Conservation (phyloP, 2,888 invertebrate species). For the Lampropteryx suffumata region DNA sequence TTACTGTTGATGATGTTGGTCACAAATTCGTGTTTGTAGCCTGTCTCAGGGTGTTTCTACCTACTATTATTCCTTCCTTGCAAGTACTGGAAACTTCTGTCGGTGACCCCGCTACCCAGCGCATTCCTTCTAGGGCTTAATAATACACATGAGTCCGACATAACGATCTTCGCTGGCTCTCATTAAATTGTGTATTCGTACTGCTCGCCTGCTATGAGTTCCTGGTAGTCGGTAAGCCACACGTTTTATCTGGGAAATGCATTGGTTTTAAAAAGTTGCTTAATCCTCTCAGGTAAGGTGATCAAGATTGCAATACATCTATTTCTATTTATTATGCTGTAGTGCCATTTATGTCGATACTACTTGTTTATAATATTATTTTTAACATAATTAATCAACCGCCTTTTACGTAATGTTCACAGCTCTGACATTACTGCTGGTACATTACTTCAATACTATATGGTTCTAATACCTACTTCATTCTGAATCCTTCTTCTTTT, state of each 20-base stretch:
- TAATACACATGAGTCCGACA: conserved; percentile 74
- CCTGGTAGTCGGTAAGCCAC: conserved; percentile 47
- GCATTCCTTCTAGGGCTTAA: conserved; percentile 79
- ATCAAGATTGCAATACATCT: too few species aligned
- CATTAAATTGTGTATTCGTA: conserved; percentile 69
- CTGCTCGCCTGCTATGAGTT: conserved; percentile 50
- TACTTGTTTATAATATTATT: too few species aligned
- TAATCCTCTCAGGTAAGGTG: background rate
- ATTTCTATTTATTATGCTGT: too few species aligned
- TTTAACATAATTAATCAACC: too few species aligned
- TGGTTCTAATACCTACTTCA: too few species aligned
- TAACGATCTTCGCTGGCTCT: conserved; percentile 71
- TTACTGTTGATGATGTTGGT: too few species aligned
- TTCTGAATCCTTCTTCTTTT: too few species aligned
- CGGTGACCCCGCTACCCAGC: conserved; percentile 67
- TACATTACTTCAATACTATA: too few species aligned
- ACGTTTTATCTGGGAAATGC: conserved; percentile 15
- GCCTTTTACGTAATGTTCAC: too few species aligned
- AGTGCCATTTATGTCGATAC: too few species aligned
- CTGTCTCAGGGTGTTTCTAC: background rate
- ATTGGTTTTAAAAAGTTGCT: background rate
- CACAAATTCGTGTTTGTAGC: too few species aligned
- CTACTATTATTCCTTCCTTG: conserved; percentile 29
- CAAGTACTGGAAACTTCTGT: conserved; percentile 57
- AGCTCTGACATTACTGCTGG: too few species aligned